phyloP scores from a whole-genome alignment of 2,113 vertebrate genomes.

The Cariama cristata region DNA sequence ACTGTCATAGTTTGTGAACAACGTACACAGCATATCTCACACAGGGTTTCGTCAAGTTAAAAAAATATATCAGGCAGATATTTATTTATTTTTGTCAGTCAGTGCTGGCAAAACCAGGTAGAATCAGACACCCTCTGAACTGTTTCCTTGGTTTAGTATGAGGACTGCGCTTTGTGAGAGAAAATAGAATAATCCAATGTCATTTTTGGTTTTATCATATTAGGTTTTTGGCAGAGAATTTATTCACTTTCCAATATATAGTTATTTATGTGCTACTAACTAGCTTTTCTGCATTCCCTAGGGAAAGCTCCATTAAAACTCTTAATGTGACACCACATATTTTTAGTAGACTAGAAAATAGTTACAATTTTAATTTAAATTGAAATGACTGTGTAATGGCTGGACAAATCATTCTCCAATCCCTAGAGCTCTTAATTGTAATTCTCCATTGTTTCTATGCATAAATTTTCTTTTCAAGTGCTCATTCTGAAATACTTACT shows the following conservation, averaged over 20 bases:
- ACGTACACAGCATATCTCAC: neutral
- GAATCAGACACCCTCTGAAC: constrained; percentile 3
- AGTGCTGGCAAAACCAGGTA: neutral
- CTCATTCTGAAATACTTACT: constrained; percentile 72
- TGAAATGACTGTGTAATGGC: constrained; percentile 81
- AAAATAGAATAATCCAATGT: constrained; percentile 65
- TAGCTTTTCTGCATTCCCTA: constrained; percentile 59
- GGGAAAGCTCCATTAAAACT: constrained; percentile 74
- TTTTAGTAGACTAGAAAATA: constrained; percentile 82
- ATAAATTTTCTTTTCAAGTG: constrained; percentile 78
- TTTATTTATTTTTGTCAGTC: neutral
- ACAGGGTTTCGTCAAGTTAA: neutral
- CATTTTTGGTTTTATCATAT: constrained; percentile 65
- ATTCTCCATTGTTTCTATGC: constrained; percentile 77
- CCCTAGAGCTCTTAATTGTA: constrained; percentile 81
- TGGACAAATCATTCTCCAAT: constrained; percentile 79
- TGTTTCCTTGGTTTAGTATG: constrained; percentile 15
- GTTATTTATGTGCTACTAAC: constrained; percentile 69
- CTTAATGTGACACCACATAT: constrained; percentile 77
- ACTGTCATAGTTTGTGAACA: neutral
- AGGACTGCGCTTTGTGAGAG: constrained; percentile 37
- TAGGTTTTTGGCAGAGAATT: constrained; percentile 65
- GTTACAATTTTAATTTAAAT: constrained; percentile 85
- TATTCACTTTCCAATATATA: constrained; percentile 57
- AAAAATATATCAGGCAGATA: neutral